Percentiles rank a stretch among this genome's conserved stretches.
Conservation (phyloP, 2,797 vertebrate genomes). For the Malurus leucopterus region DNA sequence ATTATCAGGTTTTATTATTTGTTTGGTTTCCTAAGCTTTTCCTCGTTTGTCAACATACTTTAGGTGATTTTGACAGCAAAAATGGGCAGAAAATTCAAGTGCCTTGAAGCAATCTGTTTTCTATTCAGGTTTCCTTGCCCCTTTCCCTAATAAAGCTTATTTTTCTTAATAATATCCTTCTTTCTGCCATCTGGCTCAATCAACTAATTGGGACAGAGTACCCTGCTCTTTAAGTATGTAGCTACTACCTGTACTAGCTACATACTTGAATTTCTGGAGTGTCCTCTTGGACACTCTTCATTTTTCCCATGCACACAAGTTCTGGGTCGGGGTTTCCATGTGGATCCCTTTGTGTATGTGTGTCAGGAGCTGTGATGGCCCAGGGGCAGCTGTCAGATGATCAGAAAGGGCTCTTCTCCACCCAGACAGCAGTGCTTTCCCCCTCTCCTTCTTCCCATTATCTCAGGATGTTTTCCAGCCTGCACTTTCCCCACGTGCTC, state of each 20-base stretch:
- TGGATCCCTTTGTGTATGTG: not conserved
- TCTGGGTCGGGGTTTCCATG: not conserved
- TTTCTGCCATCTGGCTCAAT: not conserved
- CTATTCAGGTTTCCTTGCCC: not conserved
- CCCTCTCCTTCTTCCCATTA: not conserved
- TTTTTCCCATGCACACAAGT: not conserved
- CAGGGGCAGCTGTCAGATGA: not conserved
- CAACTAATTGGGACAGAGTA: not conserved
- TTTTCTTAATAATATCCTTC: slow-evolving; percentile 2
- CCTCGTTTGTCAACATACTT: not conserved
- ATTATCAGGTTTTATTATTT: not conserved
- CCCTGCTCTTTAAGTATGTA: not conserved
- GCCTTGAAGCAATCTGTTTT: slow-evolving; percentile 9
- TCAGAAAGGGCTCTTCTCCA: not conserved
- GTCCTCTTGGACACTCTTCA: not conserved
- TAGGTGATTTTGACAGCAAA: slow-evolving; percentile 17
- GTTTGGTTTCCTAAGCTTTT: not conserved
- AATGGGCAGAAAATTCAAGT: not conserved
- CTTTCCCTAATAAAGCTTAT: not conserved
- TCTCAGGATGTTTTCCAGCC: not conserved
- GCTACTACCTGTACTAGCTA: not conserved
- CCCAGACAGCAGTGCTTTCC: not conserved
- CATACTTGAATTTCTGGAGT: not conserved
- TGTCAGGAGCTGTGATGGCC: not conserved
- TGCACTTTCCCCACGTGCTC: not conserved